Conservation (phyloP, 2,113 vertebrate genomes). For the Neolamprologus cancellatus region DNA sequence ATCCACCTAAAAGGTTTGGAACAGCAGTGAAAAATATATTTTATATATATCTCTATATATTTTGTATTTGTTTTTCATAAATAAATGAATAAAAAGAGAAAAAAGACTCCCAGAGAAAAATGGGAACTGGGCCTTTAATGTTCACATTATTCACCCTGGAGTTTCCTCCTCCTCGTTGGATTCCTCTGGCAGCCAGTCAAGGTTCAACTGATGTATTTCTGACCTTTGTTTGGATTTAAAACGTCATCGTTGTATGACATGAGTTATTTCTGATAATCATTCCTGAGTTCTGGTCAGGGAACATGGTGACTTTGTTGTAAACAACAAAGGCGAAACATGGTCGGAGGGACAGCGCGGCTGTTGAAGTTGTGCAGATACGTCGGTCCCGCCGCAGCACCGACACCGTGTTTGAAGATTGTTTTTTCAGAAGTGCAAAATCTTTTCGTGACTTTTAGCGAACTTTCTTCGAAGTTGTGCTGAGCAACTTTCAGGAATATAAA, state of each 20-base stretch:
- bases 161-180: not conserved
- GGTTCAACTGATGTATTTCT: not conserved
- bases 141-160: not conserved
- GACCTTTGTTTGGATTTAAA: not conserved
- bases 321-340: not conserved
- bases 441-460: slow-evolving; percentile 5
- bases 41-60: not conserved
- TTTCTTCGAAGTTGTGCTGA: not conserved
- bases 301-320: not conserved
- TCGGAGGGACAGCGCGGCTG: not conserved
- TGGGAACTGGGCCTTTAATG: not conserved
- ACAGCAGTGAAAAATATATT: not conserved
- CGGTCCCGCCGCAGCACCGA: not conserved
- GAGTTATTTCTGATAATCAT: not conserved
- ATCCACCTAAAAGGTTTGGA: not conserved
- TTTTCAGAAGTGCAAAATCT: not conserved
- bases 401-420: not conserved
- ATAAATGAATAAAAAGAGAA: not conserved
- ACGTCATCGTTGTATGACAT: not conserved
- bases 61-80: not conserved
- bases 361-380: not conserved
- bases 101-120: not conserved
- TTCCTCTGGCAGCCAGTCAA: not conserved
- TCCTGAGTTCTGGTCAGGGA: not conserved
- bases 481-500: slow-evolving; percentile 4